phyloP scores from a whole-genome alignment of 2,888 invertebrate genomes.

The Drosophila melanocephala region DNA sequence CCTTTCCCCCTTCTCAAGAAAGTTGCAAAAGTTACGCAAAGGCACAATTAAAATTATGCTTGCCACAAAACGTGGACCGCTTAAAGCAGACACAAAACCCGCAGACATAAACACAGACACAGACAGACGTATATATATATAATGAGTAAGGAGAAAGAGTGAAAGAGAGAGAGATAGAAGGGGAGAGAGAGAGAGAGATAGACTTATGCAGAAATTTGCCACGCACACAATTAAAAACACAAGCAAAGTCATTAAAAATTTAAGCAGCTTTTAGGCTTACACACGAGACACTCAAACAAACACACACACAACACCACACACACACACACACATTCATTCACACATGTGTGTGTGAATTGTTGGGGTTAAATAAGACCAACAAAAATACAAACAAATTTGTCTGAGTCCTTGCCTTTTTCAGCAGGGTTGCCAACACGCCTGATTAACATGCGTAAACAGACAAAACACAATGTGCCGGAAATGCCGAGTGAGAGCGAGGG shows the following conservation, averaged over 20 bases:
- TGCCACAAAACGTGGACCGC: background rate
- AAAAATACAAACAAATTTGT: slow-evolving; percentile 43
- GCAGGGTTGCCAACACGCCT: slow-evolving; percentile 51
- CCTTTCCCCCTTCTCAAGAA: background rate
- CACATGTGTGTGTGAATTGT: slow-evolving; percentile 37
- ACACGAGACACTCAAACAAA: slow-evolving; percentile 38
- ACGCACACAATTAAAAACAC: slow-evolving; percentile 78
- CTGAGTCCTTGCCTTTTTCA: slow-evolving; percentile 49
- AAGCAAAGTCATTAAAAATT: slow-evolving; percentile 81
- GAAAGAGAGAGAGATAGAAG: too few relatives aligned
- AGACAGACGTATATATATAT: background rate
- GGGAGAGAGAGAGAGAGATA: background rate
- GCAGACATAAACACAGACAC: slow-evolving; percentile 13
- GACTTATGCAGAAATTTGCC: slow-evolving; percentile 31
- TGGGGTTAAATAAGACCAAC: slow-evolving; percentile 26
- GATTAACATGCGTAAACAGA: slow-evolving; percentile 71
- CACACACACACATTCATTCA: slow-evolving; percentile 22
- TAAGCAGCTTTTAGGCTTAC: slow-evolving; percentile 81
- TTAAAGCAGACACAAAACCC: slow-evolving; percentile 1
- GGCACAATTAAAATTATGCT: slow-evolving; percentile 18
- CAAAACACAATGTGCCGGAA: slow-evolving; percentile 10
- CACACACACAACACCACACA: slow-evolving; percentile 30
- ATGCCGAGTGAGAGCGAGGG: background rate
- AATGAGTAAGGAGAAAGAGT: background rate
- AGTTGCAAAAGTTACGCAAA: slow-evolving; percentile 10